Evolutionary conservation across 1,140 invertebrate genomes (phyloP).

Genomic region (Periplaneta americana): DNA sequence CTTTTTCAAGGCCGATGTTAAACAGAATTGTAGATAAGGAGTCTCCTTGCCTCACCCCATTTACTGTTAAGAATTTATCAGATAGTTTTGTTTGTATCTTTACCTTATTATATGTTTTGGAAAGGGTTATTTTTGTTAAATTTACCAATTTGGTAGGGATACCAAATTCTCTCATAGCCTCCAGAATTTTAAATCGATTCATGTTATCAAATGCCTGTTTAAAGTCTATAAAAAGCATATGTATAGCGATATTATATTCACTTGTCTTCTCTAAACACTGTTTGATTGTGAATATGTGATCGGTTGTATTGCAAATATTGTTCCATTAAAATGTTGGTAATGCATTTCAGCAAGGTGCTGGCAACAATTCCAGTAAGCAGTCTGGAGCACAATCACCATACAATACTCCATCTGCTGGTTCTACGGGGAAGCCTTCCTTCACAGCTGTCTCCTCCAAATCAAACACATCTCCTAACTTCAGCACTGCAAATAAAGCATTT

Average conservation of each 20-base stretch:
- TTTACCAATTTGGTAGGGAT: neutral
- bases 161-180: neutral
- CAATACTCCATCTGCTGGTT: neutral
- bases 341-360: neutral
- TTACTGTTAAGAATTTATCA: too few species aligned
- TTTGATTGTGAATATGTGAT: too few species aligned
- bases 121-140: too few species aligned
- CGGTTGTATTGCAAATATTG: neutral
- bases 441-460: constrained; percentile 6
- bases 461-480: constrained; percentile 8
- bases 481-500: constrained; percentile 8
- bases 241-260: too few species aligned
- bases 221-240: neutral
- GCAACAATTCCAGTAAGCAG: neutral
- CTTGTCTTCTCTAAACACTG: neutral
- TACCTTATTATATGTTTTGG: too few species aligned
- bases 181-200: neutral
- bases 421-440: constrained; percentile 4
- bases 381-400: neutral
- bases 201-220: neutral
- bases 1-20: too few species aligned
- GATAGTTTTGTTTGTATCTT: too few species aligned
- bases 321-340: constrained; percentile 13
- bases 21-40: too few species aligned
- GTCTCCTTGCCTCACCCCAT: too few species aligned